Percentiles rank a stretch among this genome's conserved stretches.
These are phyloP conservation scores for Colinus virginianus DNA, from an alignment of 2,113 vertebrate genomes.

Conservation along the genomic window DNA sequence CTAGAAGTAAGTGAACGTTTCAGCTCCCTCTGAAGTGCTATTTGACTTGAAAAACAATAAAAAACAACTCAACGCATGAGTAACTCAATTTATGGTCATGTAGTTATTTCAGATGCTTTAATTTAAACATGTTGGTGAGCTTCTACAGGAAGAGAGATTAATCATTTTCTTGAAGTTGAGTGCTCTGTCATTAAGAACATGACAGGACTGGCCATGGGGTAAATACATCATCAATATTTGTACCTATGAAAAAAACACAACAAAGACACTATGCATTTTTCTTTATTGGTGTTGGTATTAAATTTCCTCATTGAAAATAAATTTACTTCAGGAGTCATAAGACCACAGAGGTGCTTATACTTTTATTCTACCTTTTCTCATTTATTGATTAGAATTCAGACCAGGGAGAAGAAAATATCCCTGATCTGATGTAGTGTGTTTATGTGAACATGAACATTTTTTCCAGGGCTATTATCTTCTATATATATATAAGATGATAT, in stretches of 20 bases:
- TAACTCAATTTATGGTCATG: background rate
- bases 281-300: background rate
- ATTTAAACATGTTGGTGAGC: background rate
- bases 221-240: background rate
- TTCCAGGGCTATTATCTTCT: background rate
- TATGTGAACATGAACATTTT: background rate
- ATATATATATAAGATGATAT: rapidly evolving
- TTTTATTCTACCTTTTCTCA: background rate
- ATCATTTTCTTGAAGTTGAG: background rate
- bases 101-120: background rate
- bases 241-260: background rate
- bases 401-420: background rate
- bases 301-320: background rate
- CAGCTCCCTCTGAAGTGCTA: background rate
- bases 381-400: background rate
- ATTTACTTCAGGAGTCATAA: background rate
- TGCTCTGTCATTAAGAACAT: background rate
- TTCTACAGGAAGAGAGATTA: background rate
- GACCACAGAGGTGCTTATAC: background rate
- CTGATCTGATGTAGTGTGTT: background rate
- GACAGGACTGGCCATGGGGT: background rate
- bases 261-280: background rate
- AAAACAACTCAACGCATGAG: background rate
- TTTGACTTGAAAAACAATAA: background rate
- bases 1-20: constrained; percentile 67